phyloP scores from a whole-genome alignment of 2,888 invertebrate species.

The Eristalis tenax region DNA sequence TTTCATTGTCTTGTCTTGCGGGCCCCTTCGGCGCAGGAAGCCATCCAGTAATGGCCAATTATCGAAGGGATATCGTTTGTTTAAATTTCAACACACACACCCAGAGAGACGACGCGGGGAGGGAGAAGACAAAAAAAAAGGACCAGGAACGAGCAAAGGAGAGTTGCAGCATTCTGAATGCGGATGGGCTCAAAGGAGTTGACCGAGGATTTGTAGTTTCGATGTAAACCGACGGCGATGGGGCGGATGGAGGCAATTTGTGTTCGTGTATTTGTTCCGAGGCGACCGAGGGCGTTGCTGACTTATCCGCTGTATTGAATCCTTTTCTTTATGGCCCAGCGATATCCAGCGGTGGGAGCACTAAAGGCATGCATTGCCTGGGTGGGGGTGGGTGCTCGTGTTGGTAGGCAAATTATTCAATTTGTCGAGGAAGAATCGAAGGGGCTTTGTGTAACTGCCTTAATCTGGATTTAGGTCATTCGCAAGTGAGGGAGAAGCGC shows the following conservation, averaged over 20 bases:
- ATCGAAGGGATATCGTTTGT: conserved; percentile 59
- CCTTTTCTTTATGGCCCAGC: conserved; percentile 21
- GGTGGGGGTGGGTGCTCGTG: not conserved
- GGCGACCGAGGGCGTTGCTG: conserved; percentile 4
- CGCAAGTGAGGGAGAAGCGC: not conserved
- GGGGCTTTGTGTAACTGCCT: not conserved
- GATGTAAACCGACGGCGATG: not conserved
- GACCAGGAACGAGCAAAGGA: not conserved
- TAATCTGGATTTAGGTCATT: not conserved
- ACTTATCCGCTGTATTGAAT: conserved; percentile 35
- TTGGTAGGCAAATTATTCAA: not conserved
- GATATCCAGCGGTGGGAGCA: not conserved
- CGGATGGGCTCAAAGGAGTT: conserved; percentile 25
- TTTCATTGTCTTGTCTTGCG: not conserved
- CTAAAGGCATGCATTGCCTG: not conserved
- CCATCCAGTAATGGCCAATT: conserved; percentile 46
- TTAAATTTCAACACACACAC: conserved; percentile 32
- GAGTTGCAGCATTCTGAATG: conserved; percentile 34
- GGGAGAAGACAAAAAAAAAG: not conserved
- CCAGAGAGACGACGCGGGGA: not conserved
- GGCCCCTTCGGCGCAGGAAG: conserved; percentile 10
- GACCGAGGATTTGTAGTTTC: conserved; percentile 36
- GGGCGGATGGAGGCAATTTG: conserved; percentile 40
- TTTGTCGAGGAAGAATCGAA: not conserved
- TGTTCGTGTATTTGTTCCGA: conserved; percentile 15